A percentile compares a stretch with the other conserved stretches of the same genome.
These are phyloP conservation scores for Bos indicus DNA, from an alignment of 2,113 vertebrate genomes.

Conservation along the genomic window DNA sequence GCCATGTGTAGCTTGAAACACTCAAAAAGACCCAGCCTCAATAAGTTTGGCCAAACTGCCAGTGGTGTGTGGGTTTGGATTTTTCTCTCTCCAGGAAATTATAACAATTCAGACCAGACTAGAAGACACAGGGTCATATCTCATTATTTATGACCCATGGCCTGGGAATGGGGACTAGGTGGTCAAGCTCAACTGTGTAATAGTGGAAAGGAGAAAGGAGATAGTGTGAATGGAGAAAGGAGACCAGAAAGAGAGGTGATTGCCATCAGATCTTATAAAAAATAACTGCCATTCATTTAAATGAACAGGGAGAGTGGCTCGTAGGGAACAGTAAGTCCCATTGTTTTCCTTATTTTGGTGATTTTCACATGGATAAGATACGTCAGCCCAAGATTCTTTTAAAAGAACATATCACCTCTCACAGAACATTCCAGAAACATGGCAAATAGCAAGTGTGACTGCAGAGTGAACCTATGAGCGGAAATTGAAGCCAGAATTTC, in stretches of 20 bases:
- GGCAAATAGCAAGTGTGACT: conserved; percentile 60
- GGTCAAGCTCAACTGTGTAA: background rate
- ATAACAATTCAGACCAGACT: background rate
- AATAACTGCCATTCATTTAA: background rate
- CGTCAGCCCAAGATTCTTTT: conserved; percentile 10
- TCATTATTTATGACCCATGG: background rate
- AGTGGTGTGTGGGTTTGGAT: conserved; percentile 27
- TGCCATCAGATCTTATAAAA: background rate
- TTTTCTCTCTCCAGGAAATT: conserved; percentile 41
- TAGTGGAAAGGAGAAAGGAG: background rate
- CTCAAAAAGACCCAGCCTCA: conserved; percentile 1
- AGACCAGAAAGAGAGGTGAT: background rate
- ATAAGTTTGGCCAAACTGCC: conserved; percentile 34
- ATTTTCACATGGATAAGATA: conserved; percentile 57
- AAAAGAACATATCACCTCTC: conserved; percentile 39
- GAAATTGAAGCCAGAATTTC: conserved; percentile 63
- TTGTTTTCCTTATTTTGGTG: conserved; percentile 4
- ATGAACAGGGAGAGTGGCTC: background rate
- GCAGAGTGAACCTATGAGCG: conserved; percentile 54
- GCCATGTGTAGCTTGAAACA: conserved; percentile 51
- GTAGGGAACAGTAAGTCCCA: background rate
- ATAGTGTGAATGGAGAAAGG: background rate
- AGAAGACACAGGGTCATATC: background rate
- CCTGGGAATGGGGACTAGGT: background rate
- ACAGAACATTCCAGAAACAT: conserved; percentile 49